Evolutionary conservation across 2,888 invertebrate genomes (phyloP).

Genomic region (Taphrorychus bicolor): DNA sequence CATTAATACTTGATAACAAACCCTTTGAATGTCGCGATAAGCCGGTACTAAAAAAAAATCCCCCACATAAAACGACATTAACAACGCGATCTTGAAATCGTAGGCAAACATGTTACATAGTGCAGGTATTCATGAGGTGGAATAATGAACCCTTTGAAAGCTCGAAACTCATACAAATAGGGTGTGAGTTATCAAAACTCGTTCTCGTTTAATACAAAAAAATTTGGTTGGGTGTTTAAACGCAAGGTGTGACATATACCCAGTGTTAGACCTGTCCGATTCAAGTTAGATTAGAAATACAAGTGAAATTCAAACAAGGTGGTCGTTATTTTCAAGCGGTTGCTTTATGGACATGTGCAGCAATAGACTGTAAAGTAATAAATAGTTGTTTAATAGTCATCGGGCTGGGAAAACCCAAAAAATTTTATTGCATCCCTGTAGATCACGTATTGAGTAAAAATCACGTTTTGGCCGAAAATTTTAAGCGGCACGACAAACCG

Average conservation of each 20-base stretch:
- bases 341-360: background rate
- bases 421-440: background rate
- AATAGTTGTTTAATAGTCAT: background rate
- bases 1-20: background rate
- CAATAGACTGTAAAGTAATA: background rate
- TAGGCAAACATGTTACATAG: conserved; percentile 10
- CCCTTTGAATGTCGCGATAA: background rate
- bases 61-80: background rate
- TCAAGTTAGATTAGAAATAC: conserved; percentile 26
- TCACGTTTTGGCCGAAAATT: too few species aligned
- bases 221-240: conserved; percentile 22
- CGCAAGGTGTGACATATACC: conserved; percentile 33
- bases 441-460: background rate
- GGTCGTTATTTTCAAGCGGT: conserved; percentile 13
- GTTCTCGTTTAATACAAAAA: conserved; percentile 14
- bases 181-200: conserved; percentile 30
- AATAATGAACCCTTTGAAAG: conserved; percentile 32
- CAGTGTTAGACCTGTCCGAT: conserved; percentile 30
- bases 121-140: conserved; percentile 28
- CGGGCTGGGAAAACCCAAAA: background rate
- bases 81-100: background rate
- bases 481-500: too few species aligned
- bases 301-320: conserved; percentile 36
- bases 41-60: background rate
- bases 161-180: conserved; percentile 31